Conservation (phyloP, 2,888 invertebrate species). For the Drosophila percnosoma region DNA sequence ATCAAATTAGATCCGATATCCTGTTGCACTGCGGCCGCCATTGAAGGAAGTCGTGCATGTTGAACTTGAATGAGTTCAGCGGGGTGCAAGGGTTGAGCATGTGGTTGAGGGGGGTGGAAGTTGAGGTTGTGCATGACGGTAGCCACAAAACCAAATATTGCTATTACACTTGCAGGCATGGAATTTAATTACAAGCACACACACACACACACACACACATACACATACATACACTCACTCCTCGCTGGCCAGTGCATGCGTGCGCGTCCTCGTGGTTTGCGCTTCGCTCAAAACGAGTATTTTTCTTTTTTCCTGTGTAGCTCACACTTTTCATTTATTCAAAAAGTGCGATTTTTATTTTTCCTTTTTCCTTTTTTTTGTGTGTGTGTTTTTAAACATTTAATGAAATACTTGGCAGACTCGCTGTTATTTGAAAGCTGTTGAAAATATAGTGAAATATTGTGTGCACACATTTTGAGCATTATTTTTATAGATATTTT, state of each 20-base stretch:
- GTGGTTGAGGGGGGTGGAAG: neutral
- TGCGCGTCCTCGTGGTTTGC: slow-evolving; percentile 35
- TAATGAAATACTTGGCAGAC: slow-evolving; percentile 42
- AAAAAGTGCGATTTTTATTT: neutral
- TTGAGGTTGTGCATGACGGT: slow-evolving; percentile 5
- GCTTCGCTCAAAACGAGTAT: slow-evolving; percentile 25
- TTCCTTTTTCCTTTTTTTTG: neutral
- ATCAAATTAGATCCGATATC: slow-evolving; percentile 72
- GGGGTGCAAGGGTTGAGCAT: neutral
- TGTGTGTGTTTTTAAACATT: slow-evolving; percentile 34
- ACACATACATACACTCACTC: slow-evolving; percentile 8
- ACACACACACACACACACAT: slow-evolving; percentile 12
- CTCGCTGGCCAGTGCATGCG: slow-evolving; percentile 22
- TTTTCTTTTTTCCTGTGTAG: neutral
- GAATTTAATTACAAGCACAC: slow-evolving; percentile 73
- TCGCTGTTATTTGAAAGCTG: neutral
- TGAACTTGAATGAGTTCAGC: neutral
- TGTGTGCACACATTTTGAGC: neutral
- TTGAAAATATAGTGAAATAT: slow-evolving; percentile 1
- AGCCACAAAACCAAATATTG: slow-evolving; percentile 74
- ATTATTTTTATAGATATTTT: neutral
- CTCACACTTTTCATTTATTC: slow-evolving; percentile 29
- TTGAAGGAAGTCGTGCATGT: slow-evolving; percentile 49
- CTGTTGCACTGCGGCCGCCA: slow-evolving; percentile 63
- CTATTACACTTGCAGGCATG: slow-evolving; percentile 70